These are phyloP conservation scores for Gastrophysa polygoni DNA, from an alignment of 2,888 invertebrate genomes.

Conservation along the genomic window DNA sequence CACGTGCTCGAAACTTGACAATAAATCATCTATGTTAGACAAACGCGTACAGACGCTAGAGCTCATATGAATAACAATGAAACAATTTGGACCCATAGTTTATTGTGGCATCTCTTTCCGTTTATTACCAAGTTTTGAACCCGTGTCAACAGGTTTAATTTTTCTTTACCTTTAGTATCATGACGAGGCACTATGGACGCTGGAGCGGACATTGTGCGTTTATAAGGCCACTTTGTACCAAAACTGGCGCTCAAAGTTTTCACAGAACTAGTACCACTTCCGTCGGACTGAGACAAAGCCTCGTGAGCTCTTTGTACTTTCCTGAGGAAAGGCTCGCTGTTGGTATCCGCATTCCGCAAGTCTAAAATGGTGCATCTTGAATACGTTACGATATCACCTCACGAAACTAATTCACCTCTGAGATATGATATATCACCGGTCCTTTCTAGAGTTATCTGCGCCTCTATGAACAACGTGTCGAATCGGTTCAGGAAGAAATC, in stretches of 20 bases:
- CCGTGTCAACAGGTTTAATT: too few relatives aligned
- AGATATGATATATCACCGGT: slow-evolving; percentile 83
- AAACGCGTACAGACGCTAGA: too few relatives aligned
- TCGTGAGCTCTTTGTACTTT: slow-evolving; percentile 90
- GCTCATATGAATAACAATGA: too few relatives aligned
- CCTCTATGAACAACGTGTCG: slow-evolving; percentile 93
- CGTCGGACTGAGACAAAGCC: slow-evolving; percentile 78
- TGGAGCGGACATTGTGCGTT: slow-evolving; percentile 92
- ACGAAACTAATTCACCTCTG: slow-evolving; percentile 72
- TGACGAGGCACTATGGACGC: slow-evolving; percentile 79
- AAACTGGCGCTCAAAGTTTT: slow-evolving; percentile 87
- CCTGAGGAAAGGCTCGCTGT: slow-evolving; percentile 82
- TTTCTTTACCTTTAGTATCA: slow-evolving; percentile 65
- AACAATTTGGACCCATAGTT: too few relatives aligned
- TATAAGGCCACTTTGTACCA: slow-evolving; percentile 93
- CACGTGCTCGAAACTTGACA: too few relatives aligned
- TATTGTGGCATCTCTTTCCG: too few relatives aligned
- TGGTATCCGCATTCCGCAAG: slow-evolving; percentile 85
- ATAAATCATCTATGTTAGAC: too few relatives aligned
- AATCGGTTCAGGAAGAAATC: slow-evolving; percentile 97
- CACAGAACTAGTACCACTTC: slow-evolving; percentile 64
- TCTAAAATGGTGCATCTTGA: slow-evolving; percentile 63
- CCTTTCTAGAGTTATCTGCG: slow-evolving; percentile 89
- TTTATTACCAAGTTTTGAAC: too few relatives aligned
- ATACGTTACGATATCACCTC: neutral